Conservation (phyloP, 2,797 vertebrate genomes). For the Macrochelys suwanniensis region DNA sequence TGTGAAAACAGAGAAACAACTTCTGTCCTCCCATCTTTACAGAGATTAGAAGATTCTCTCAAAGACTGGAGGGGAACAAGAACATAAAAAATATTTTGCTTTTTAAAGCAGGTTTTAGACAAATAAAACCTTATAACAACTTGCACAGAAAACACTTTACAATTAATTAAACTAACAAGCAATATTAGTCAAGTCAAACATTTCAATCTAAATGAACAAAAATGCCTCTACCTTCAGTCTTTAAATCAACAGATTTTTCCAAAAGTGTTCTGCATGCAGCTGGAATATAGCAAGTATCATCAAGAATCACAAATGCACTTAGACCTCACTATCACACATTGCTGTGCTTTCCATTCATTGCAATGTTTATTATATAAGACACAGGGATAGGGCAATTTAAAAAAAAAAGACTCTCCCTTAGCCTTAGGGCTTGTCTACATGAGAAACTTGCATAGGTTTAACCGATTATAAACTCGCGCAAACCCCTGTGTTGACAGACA, state of each 20-base stretch:
- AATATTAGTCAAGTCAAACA: background rate
- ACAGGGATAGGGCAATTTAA: slow-evolving; percentile 31
- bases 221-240: background rate
- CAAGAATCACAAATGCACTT: background rate
- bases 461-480: background rate
- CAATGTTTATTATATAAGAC: slow-evolving; percentile 23
- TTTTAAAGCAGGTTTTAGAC: background rate
- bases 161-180: background rate
- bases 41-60: background rate
- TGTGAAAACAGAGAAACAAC: slow-evolving; percentile 39
- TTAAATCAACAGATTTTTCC: background rate
- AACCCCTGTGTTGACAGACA: background rate
- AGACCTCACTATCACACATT: background rate
- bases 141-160: background rate
- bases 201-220: background rate
- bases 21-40: slow-evolving; percentile 25
- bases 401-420: slow-evolving; percentile 40
- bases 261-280: background rate
- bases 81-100: background rate
- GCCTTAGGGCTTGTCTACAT: slow-evolving; percentile 24
- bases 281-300: background rate
- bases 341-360: background rate
- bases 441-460: background rate
- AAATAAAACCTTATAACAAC: rapidly evolving
- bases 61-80: background rate